Percentiles rank a stretch among this genome's conserved stretches.
Conservation (phyloP, 2,113 vertebrate genomes). For the Illadopsis cleaveri region DNA sequence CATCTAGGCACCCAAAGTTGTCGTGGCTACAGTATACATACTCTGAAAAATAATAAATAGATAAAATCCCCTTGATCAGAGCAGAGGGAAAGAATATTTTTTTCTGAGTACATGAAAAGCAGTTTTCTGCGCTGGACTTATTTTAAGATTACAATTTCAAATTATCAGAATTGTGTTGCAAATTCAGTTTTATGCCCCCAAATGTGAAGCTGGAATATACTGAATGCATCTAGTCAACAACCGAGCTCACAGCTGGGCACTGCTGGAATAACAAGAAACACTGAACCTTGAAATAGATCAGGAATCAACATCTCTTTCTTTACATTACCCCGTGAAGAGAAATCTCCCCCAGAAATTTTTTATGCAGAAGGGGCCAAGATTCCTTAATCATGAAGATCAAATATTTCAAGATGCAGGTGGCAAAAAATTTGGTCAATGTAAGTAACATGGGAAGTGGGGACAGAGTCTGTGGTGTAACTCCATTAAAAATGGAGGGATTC, state of each 20-base stretch:
- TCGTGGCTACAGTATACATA: constrained; percentile 5
- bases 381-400: not conserved
- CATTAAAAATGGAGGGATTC: not conserved
- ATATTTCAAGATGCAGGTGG: not conserved
- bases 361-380: not conserved
- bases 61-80: not conserved
- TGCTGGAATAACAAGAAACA: not conserved
- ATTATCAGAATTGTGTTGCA: not conserved
- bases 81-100: not conserved
- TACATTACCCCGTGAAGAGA: not conserved
- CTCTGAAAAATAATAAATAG: not conserved
- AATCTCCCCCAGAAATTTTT: not conserved
- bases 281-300: not conserved
- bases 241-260: fast-evolving
- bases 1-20: not conserved
- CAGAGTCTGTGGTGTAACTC: not conserved
- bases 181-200: not conserved
- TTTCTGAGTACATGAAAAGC: not conserved
- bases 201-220: not conserved
- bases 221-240: not conserved
- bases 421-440: not conserved
- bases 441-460: not conserved
- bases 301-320: not conserved
- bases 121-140: not conserved
- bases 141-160: not conserved